Evolutionary conservation across 2,113 vertebrate genomes (phyloP), one percentile per base, ranked within the genome.

Genomic region (Myocastor coypus): DNA sequence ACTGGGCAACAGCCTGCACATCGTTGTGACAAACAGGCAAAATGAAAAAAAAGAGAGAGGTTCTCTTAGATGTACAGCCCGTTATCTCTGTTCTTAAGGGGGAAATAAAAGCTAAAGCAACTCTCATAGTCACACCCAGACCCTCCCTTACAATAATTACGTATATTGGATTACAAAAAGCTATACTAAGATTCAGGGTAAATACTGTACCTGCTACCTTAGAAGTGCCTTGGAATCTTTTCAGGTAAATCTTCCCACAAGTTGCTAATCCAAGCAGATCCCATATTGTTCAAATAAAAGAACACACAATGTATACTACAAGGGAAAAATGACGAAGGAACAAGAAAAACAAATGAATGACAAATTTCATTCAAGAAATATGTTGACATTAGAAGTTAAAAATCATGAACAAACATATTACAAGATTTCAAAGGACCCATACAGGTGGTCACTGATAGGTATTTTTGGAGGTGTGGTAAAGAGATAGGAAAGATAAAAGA

Each of bases 301-400:
- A 61, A 34, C 55, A 68, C 34, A 59, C 59, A 34, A 71, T 12
- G 20, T n/a, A 9, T 80, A 28, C 28, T 84, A 24, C 20, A 57
- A 24, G 13, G 55, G 46, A 57, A 71, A 69, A 83, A 26, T 55
- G 73, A 88, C 28, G 20, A 63, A 34, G 88, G 81, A 63, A 89
- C 16, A 85, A 59, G 61, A 80, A 78, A 90, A 91, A 52, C 37
- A 68, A 68, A 75, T 61, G 64, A 77, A 77, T 57, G 52, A 87
- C 73, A 34, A 82, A 46, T 7, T 30, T 32, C 42, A 63, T 19
- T 59, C 37, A 50, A 83, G 75, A 92, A 82, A 87, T 84, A 69
- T 64, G 30, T 93, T 63, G 42, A 61, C 63, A 52, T 50, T 89
- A 34, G 66, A 92, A 55, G 83, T 78, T 85, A 85, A 95, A 92